Evolutionary conservation across 2,888 invertebrate genomes (phyloP).

Genomic region (Scotopteryx bipunctaria): DNA sequence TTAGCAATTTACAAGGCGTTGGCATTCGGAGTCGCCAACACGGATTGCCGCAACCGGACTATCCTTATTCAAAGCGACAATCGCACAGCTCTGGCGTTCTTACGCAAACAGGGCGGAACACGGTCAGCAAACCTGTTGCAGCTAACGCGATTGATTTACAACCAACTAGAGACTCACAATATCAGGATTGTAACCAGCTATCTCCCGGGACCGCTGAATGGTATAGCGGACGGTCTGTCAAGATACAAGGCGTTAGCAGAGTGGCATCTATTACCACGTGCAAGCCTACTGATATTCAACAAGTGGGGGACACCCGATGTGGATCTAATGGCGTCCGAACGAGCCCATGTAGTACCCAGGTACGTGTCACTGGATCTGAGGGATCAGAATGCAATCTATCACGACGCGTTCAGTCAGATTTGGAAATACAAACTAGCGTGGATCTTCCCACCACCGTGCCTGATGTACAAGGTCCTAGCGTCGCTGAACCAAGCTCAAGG

Average conservation of each 20-base stretch:
- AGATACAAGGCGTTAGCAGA: conserved; percentile 1
- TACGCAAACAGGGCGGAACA: conserved; percentile 36
- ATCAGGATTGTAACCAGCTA: conserved; percentile 1
- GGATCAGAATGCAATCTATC: not conserved
- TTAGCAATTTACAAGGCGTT: conserved; percentile 30
- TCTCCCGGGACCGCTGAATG: not conserved
- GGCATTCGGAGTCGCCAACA: not conserved
- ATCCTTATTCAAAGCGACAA: conserved; percentile 39
- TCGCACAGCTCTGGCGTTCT: conserved; percentile 34
- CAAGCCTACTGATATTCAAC: not conserved
- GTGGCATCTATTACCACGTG: not conserved
- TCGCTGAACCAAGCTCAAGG: not conserved
- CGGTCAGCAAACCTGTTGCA: not conserved
- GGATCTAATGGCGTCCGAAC: not conserved
- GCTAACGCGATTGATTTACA: conserved; percentile 1
- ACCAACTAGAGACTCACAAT: not conserved
- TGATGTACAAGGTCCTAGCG: not conserved
- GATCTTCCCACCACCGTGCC: not conserved
- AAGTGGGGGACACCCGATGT: conserved; percentile 1
- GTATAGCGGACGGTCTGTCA: not conserved
- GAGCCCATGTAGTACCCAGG: not conserved
- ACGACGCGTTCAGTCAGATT: not conserved
- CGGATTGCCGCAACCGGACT: not conserved
- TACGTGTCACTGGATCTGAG: not conserved
- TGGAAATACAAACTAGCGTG: not conserved